A percentile compares a stretch with the other conserved stretches of the same genome.
Evolutionary conservation across 2,888 invertebrate species (phyloP).

Genomic region (Apotomis betuletana): DNA sequence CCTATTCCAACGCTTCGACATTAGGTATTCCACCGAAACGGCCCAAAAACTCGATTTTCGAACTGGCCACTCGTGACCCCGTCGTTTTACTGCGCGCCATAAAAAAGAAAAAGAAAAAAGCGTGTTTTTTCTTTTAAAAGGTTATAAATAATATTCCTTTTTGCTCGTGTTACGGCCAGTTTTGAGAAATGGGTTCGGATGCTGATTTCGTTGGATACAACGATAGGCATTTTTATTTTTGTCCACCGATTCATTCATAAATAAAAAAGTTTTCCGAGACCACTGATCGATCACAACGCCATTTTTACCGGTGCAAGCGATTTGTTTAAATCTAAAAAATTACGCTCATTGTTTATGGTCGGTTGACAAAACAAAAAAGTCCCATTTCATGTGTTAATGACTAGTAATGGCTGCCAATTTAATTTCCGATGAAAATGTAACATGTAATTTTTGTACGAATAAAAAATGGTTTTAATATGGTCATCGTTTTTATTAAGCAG

Average conservation of each 20-base stretch:
- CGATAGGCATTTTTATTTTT: slow-evolving; percentile 33
- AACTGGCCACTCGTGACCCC: slow-evolving; percentile 60
- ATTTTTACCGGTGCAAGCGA: slow-evolving; percentile 25
- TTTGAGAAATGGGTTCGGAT: slow-evolving; percentile 49
- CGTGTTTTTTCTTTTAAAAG: slow-evolving; percentile 57
- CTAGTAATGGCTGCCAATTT: slow-evolving; percentile 33
- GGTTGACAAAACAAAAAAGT: slow-evolving; percentile 32
- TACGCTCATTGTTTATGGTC: slow-evolving; percentile 29
- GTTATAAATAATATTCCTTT: slow-evolving; percentile 67
- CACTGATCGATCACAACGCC: slow-evolving; percentile 34
- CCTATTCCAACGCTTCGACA: background rate
- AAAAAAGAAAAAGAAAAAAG: slow-evolving; percentile 59
- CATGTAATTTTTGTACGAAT: slow-evolving; percentile 54
- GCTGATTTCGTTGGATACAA: slow-evolving; percentile 35
- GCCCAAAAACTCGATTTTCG: slow-evolving; percentile 51
- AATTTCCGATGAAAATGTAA: slow-evolving; percentile 41
- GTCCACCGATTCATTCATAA: slow-evolving; percentile 30
- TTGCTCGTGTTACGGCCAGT: slow-evolving; percentile 51
- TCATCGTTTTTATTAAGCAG: slow-evolving; percentile 70
- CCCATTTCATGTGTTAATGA: slow-evolving; percentile 23
- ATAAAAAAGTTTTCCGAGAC: slow-evolving; percentile 13
- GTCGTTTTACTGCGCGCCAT: slow-evolving; percentile 64
- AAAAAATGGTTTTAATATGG: slow-evolving; percentile 61
- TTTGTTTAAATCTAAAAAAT: slow-evolving; percentile 36
- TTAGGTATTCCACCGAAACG: slow-evolving; percentile 24